Base-by-base conservation (phyloP, 2,888 invertebrate species). In the Slavum lentiscoides region DNA sequence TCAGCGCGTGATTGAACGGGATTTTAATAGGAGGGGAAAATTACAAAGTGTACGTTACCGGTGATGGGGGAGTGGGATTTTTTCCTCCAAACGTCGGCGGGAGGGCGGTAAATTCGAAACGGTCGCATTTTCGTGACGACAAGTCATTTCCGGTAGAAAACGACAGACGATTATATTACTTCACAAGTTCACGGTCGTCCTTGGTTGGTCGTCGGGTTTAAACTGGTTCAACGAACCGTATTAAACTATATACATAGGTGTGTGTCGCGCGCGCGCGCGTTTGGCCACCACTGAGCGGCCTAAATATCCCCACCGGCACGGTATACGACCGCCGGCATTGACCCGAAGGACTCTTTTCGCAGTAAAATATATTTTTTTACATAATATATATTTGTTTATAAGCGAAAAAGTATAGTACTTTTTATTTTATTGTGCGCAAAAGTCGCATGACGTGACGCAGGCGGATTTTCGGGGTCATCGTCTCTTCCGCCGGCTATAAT, bases 241-340 rank as follows among this genome's bases (percentile, higher is more conserved):
- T 21, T 19, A 19, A 6, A 23, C 1, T 23, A 61, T 11, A 11
- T 11, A 23, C 9, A 23, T 23, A 6, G 7, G 9, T 8, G n/a
- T 21, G 0, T 21, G 8, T n/a, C 19, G 58, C n/a, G 23, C 2
- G 53, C 70, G 2, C 19, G 58, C n/a, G 23, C 2, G 53, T 80
- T 80, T 80, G 70, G 70, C 53, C 55, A 80, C 70, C 77, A 80
- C 77, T 70, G 77, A 64, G 70, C 77, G 70, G 69, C 77, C 70
- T 70, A 58, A 80, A 80, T 72, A 72, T 70, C 70, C 64, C 77
- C 77, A 62, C 77, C n/a, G 37, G n/a, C 8, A 8, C 53, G 21
- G n/a, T 19, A 17, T 21, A 7, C 21, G 58, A 7, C 21, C 21
- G 30, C 15, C 39, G 77, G 62, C 77, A 77, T 77, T 80, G 70